Base-by-base conservation (phyloP, 30 jellyfish, hydroid and myxozoan genomes). In the Catostylus mosaicus region DNA sequence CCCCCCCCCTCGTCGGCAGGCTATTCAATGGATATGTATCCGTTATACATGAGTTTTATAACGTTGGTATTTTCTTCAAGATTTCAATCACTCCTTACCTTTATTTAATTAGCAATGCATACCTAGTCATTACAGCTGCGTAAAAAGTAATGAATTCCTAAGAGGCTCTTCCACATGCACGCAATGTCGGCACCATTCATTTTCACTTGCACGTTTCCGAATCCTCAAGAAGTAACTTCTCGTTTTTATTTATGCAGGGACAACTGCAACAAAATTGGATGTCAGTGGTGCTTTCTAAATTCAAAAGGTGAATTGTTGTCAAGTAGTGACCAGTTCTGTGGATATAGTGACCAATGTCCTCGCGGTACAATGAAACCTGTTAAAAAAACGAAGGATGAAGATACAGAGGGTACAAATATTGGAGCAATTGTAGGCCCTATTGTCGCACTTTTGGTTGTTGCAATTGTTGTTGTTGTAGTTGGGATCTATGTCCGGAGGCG, bases 271-370 rank as follows among this genome's bases (percentile, higher is more conserved):
- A 52, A 29, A 24, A 24, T 73, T 73, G 84, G 84, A 1, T 73
- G 84, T 34, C 84, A 73, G 32, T 73, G 84, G 84, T 73, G 84
- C 71, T 26, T 32, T 9, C 30, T 51, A 18, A 27, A 73, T 48
- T 43, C 84, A 27, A 33, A 27, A 9, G 84, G 84, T 20, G 31
- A 14, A 14, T 37, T 52, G 14, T 18, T 73, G 56, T 29, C 72
- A 0, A 30, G 18, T 9, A 34, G 69, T 12, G 48, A 73, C 35
- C 84, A 29, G 69, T 54, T 51, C 31, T 73, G 84, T 26, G 52
- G 69, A 43, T 66, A 66, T 57, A 66, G 78, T 32, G 78, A 66
- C 1, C 59, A 66, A 30, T 66, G 78, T n/a, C 78, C 78, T 26
- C 78, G 20, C 32, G 78, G 78, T 9, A 66, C 8, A 66, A 66